Evolutionary conservation across 1,140 invertebrate species (phyloP).

Genomic region (Drosophila micromelanica): DNA sequence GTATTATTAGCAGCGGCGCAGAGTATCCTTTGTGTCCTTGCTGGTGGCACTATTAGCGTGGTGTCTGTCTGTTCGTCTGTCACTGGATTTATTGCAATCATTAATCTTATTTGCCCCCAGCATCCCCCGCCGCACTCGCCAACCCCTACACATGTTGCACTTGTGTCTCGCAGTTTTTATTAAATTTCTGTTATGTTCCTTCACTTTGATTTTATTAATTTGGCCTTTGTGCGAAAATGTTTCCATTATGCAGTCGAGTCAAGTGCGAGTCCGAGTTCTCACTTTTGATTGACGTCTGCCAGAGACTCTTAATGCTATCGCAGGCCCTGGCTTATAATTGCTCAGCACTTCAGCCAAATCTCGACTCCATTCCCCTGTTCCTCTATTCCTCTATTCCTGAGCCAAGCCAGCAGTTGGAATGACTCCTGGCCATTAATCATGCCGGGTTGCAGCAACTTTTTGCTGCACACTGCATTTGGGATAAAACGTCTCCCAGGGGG

Average conservation of each 20-base stretch:
- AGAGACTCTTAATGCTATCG: conserved; percentile 68
- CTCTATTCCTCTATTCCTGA: not conserved
- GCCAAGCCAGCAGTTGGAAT: conserved; percentile 15
- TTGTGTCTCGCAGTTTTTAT: conserved; percentile 67
- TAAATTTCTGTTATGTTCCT: conserved; percentile 69
- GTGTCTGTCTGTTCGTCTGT: conserved; percentile 55
- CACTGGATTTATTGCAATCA: conserved; percentile 84
- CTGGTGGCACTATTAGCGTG: conserved; percentile 78
- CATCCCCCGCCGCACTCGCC: conserved; percentile 6
- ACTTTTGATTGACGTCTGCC: conserved; percentile 74
- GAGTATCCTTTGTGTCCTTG: conserved; percentile 78
- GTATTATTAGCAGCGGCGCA: conserved; percentile 69
- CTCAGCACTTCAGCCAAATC: conserved; percentile 59
- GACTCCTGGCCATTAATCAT: conserved; percentile 69
- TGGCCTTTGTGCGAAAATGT: conserved; percentile 64
- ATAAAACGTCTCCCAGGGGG: conserved; percentile 4
- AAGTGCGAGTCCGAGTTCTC: conserved; percentile 38
- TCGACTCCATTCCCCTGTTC: not conserved
- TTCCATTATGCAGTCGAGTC: conserved; percentile 49
- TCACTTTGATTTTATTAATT: conserved; percentile 80
- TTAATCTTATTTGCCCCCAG: conserved; percentile 77
- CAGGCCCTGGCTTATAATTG: conserved; percentile 71
- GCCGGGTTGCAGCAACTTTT: conserved; percentile 43
- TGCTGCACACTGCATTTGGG: conserved; percentile 46
- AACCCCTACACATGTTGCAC: conserved; percentile 27